Evolutionary conservation across 2,888 invertebrate genomes (phyloP), one percentile per base, ranked within the genome.

Genomic region (Chouioia cunea): DNA sequence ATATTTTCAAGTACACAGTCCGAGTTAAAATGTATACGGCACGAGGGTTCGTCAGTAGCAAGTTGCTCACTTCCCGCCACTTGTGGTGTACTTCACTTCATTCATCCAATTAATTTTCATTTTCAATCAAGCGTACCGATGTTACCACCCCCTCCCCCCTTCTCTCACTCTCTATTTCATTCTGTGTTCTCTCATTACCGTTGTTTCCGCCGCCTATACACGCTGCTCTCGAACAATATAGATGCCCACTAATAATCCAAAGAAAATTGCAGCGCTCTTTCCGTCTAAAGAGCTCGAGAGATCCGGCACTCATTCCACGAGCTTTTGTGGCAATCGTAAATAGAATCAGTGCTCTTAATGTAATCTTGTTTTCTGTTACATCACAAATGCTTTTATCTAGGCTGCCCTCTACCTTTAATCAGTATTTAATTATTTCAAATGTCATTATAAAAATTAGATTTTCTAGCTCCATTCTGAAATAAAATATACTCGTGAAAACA

Each of bases 1-100:
- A 66, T 52, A 44, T 53, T 15, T n/a, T 46, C 46, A 54, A 67
- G 60, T 67, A 54, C 23, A 12, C 59, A 52, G 53, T 46, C 48
- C 43, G 6, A 44, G n/a, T 6, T 50, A 46, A 43, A 53, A 4
- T 6, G n/a, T 12, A 27, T 43, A 23, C 16, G 64, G 22, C 15
- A 16, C 47, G 53, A 43, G 65, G 65, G 64, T 56, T 50, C 44
- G 23, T 10, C 46, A 47, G 50, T 8, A 27, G 22, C 46, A 71
- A 80, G 83, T 79, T 85, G 85, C 80, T 84, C 85, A 84, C 83
- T 85, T 85, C 85, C 85, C 84, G 83, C 81, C 83, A 81, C 83
- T 83, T 80, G 78, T 77, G 77, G 77, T 71, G 78, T 80, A 84
- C 84, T 84, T 79, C 80, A 81, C 77, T 81, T 79, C 77, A 83